A percentile compares a stretch with the other conserved stretches of the same genome.
phyloP scores from a whole-genome alignment of 92 coral and sea anemone genomes.

The Epizoanthus fatuus region DNA sequence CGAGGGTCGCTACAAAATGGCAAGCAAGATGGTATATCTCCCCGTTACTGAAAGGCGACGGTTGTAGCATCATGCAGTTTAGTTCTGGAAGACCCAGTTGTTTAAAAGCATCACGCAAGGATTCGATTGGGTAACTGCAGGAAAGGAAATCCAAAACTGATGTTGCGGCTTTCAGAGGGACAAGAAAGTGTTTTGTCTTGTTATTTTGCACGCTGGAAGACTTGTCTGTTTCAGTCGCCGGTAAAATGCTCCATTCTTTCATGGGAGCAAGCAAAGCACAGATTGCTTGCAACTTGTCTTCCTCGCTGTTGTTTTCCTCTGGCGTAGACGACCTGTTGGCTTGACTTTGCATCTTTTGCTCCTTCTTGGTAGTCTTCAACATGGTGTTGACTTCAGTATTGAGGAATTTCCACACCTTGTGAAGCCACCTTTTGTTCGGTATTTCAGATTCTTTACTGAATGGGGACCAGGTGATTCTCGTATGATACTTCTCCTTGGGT shows the following conservation, averaged over 20 bases:
- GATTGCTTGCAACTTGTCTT: conserved; percentile 17
- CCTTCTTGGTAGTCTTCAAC: background rate
- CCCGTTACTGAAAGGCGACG: background rate
- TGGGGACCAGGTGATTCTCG: background rate
- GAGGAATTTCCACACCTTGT: conserved; percentile 4
- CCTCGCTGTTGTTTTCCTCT: background rate
- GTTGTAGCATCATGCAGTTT: conserved; percentile 3
- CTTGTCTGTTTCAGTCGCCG: background rate
- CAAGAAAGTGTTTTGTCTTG: conserved; percentile 40
- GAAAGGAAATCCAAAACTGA: conserved; percentile 29
- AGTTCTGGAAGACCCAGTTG: conserved; percentile 42
- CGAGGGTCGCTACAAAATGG: conserved; percentile 18
- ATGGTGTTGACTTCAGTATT: background rate
- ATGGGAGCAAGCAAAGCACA: conserved; percentile 48
- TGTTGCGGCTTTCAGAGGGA: conserved; percentile 47
- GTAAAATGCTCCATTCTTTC: conserved; percentile 54
- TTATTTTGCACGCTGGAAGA: background rate
- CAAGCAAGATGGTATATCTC: background rate
- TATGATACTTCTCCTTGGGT: background rate
- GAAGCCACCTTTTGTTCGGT: conserved; percentile 32
- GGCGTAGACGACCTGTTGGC: background rate
- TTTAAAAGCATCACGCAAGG: conserved; percentile 22
- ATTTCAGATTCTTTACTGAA: conserved; percentile 18
- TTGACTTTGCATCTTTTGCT: background rate
- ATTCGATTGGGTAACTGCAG: background rate